Conservation (phyloP, 2,113 vertebrate species). For the Apeltes quadracus region DNA sequence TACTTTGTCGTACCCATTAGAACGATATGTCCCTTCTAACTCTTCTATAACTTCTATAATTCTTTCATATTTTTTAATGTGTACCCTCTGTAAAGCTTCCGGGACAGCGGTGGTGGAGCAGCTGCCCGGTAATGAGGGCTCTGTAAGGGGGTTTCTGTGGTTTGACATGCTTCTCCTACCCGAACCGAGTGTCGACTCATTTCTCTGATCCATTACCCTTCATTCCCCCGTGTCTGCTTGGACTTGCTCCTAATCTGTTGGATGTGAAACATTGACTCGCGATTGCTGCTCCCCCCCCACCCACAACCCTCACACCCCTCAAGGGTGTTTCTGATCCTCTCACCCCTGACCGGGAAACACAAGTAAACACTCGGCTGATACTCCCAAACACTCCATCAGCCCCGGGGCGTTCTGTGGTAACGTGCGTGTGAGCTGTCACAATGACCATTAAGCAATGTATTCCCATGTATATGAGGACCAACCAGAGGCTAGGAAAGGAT, state of each 20-base stretch:
- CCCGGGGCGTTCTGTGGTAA: background rate
- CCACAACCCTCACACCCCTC: background rate
- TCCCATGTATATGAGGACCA: background rate
- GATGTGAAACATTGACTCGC: constrained; percentile 63
- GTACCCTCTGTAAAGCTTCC: background rate
- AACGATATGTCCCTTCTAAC: background rate
- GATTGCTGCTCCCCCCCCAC: background rate
- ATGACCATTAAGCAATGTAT: background rate
- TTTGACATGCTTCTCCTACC: constrained; percentile 24
- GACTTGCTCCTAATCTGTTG: constrained; percentile 61
- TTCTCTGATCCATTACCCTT: constrained; percentile 66
- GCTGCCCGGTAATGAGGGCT: constrained; percentile 44
- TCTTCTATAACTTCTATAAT: background rate
- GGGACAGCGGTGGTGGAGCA: background rate
- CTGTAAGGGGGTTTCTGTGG: constrained; percentile 19
- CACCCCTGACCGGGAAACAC: constrained; percentile 46
- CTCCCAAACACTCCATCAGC: constrained; percentile 28
- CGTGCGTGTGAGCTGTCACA: constrained; percentile 1
- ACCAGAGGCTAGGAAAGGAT: background rate
- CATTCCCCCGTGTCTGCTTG: constrained; percentile 44
- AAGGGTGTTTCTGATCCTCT: constrained; percentile 7
- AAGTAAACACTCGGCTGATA: constrained; percentile 43
- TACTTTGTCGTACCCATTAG: background rate
- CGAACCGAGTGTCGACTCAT: constrained; percentile 37
- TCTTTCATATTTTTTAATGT: background rate